Base-by-base conservation (phyloP, 1,140 invertebrate genomes). In the Thaumetopoea pityocampa region DNA sequence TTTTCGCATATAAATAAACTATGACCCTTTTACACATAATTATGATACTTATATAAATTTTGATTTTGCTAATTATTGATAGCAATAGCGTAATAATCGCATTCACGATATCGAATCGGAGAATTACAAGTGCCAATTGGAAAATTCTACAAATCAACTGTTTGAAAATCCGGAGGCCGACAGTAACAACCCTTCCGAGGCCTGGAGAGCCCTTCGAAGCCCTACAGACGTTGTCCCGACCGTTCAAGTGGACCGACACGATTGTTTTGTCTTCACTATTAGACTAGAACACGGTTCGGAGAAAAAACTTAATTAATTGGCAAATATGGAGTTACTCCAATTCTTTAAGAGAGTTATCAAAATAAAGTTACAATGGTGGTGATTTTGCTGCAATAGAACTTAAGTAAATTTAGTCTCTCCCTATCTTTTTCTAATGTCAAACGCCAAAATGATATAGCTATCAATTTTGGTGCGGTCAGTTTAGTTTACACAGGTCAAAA, bases 121-220 rank as follows among this genome's bases (percentile, higher is more conserved):
- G 8, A 40, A 8, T 7, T 10, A 4, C 27, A 17, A 42, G 24
- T 18, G 20, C 24, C 28, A 29, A 45, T 51, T 33, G 48, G 35
- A 45, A 51, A 51, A 34, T 42, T 20, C 35, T 45, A 27, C 35
- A 51, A 45, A 51, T 51, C 48, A 45, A 45, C 46, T 16, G 32
- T 49, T 42, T 27, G 38, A 36, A 49, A 41, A 41, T 17, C 23
- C 27, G 17, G 20, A 48, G 37, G 18, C 28, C 8, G 34, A 32
- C 35, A 24, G 35, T 32, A 47, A 52, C 51, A 52, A 52, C 51
- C 51, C 44, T 53, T 53, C 40, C 14, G 4, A 19, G 18, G 18
- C 6, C n/a, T 28, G 12, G 22, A 48, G 51, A 8, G 17, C 34
- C 28, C 28, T 52, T 11, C 11, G 27, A 8, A n/a, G n/a, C n/a